Base-by-base conservation (phyloP, 2,113 vertebrate genomes). In the Rhea americana region DNA sequence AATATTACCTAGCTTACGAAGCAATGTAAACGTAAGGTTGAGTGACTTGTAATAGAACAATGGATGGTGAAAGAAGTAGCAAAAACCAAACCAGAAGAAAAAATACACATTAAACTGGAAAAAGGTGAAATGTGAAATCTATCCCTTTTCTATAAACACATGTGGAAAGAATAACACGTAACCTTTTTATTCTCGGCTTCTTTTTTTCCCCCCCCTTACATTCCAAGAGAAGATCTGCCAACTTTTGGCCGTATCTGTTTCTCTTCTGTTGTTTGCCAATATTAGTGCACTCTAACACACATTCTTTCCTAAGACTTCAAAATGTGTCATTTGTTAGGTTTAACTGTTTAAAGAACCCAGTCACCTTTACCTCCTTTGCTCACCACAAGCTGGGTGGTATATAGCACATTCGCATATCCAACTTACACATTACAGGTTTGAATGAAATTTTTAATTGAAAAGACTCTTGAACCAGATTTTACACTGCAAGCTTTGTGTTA, bases 81-180 rank as follows among this genome's bases (percentile, higher is more conserved):
- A 87, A 83, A 96, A 95, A 73, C 6, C 32, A 86, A 85, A 85
- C 22, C 61, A 81, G 70, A 85, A 92, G 13, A 68, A 90, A 94
- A 95, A 87, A 93, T 71, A 82, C 51, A 82, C 47, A 73, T 93
- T 92, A 79, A 91, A 93, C 66, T 90, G 62, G 67, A 83, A 94
- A 94, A 95, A 95, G 76, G 91, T 95, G 87, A 92, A 95, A 95
- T 5, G 4, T 95, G 87, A 94, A 94, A 90, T 92, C 67, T 87
- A 93, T 85, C 92, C 87, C 39, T 91, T 78, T 96, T 93, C 75
- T 94, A 91, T 82, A 96, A 94, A 91, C 91, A 96, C 78, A 93
- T 67, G 72, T 93, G 95, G 95, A 96, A 96, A 90, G 63, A 96
- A 94, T 96, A 97, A 94, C 89, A 91, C 82, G 87, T 94, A 94